Percentiles rank a stretch among this genome's conserved stretches.
Conservation (phyloP, 2,888 invertebrate species). For the Deilephila elpenor region DNA sequence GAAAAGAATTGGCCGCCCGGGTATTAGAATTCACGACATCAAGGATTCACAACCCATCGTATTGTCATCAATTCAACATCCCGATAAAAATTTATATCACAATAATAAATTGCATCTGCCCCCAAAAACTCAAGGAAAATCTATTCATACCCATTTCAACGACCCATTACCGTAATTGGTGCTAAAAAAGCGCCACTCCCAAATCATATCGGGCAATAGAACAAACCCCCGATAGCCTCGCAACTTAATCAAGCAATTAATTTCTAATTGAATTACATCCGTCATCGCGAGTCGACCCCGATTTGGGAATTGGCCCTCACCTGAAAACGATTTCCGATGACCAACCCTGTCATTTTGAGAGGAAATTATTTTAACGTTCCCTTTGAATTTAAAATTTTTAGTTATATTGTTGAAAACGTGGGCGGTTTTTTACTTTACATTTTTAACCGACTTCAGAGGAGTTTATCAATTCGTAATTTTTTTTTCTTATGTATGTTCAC, state of each 20-base stretch:
- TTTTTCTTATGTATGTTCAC: too few relatives aligned
- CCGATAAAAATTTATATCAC: not conserved
- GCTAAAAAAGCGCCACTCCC: constrained; percentile 64
- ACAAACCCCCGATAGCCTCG: constrained; percentile 68
- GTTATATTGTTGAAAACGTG: too few relatives aligned
- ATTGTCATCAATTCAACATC: too few relatives aligned
- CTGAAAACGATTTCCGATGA: constrained; percentile 31
- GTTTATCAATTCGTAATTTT: too few relatives aligned
- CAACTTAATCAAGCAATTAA: constrained; percentile 83
- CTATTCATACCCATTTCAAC: constrained; percentile 9
- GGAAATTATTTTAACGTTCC: constrained; percentile 21
- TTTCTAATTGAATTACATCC: constrained; percentile 81
- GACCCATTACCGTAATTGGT: constrained; percentile 63
- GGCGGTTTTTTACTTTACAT: too few relatives aligned
- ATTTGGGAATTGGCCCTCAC: constrained; percentile 41
- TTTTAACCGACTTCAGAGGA: too few relatives aligned
- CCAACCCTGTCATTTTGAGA: constrained; percentile 27
- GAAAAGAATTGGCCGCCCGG: too few relatives aligned
- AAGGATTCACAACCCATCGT: too few relatives aligned
- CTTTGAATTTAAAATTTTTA: constrained; percentile 8
- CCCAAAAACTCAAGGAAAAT: not conserved
- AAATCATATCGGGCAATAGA: constrained; percentile 77
- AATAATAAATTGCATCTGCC: not conserved
- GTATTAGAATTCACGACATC: too few relatives aligned
- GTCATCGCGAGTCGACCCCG: constrained; percentile 60